Evolutionary conservation across 2,797 vertebrate genomes (phyloP), one percentile per base, ranked within the genome.

Genomic region (Tadarida brasiliensis): DNA sequence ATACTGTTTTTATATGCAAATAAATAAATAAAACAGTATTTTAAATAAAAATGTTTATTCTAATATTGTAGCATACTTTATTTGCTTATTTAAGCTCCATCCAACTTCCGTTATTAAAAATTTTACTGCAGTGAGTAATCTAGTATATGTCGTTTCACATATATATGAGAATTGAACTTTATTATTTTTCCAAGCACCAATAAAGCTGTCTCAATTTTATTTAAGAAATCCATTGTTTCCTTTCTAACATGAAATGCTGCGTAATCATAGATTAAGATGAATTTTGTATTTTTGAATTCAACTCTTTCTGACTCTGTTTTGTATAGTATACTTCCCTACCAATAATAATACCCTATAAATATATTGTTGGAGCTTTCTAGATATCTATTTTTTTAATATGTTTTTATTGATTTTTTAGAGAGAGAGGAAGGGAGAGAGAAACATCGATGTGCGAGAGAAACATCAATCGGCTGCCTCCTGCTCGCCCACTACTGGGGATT

Each of bases 241-340:
- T 6, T 90, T 90, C 20, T 77, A 67, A 87, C 4, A 30, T 47
- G 11, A 82, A 49, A 11, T 87, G 7, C 39, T 91, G 28, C 8
- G 57, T 63, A 51, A 71, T 82, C 10, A 47, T 35, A 49, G 16
- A 65, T 3, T 39, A 47, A 91, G 54, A 11, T 65, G 16, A 4
- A 82, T 35, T 82, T 76, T 89, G 22, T 73, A 14, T 87, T 94
- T 74, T 15, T n/a, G 94, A 83, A 39, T 24, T 81, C 30, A 56
- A 10, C 39, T 74, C 47, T 76, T 82, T 44, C 35, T 88, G 56
- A 67, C 80, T 57, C 73, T 82, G 4, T 22, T 70, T 95, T 87
- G 33, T 56, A 20, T 47, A 28, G 11, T 56, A 22, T 77, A 54
- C n/a, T 28, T 80, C 51, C 57, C 59, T 89, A 56, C 28, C 28